Evolutionary conservation across 2,888 invertebrate species (phyloP).

Genomic region (Octodonta nipae): DNA sequence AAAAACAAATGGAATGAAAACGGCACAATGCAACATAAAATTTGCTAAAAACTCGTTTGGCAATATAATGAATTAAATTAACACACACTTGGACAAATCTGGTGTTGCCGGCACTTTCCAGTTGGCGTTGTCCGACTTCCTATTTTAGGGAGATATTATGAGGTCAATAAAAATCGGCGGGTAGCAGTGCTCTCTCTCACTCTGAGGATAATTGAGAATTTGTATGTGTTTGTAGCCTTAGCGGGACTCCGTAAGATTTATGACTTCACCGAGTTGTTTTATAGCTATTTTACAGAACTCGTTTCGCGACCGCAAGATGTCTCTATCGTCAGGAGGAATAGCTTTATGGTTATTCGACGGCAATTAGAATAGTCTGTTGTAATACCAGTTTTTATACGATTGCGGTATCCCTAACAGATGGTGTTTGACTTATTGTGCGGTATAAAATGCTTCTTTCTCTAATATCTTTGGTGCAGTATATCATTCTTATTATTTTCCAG

Average conservation of each 20-base stretch:
- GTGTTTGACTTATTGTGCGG: slow-evolving; percentile 32
- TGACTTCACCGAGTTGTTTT: slow-evolving; percentile 35
- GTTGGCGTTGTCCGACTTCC: slow-evolving; percentile 8
- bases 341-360: slow-evolving; percentile 36
- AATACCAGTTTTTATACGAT: slow-evolving; percentile 33
- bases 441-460: no score
- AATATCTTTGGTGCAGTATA: no score
- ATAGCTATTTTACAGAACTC: slow-evolving; percentile 35
- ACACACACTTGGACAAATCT: slow-evolving; percentile 1
- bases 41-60: no score
- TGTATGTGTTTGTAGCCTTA: slow-evolving; percentile 33
- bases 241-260: slow-evolving; percentile 29
- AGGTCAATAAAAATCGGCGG: slow-evolving; percentile 16
- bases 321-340: slow-evolving; percentile 35
- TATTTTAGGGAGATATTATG: slow-evolving; percentile 12
- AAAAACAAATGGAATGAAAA: no score
- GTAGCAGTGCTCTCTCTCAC: slow-evolving; percentile 12
- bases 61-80: no score
- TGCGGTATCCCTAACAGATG: slow-evolving; percentile 29
- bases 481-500: no score
- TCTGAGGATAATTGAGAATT: slow-evolving; percentile 33
- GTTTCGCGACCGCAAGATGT: slow-evolving; percentile 36
- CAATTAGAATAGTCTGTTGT: slow-evolving; percentile 37
- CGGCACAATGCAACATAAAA: no score
- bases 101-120: no score